Conservation (phyloP, 2,113 vertebrate species). For the Ailurus styani region DNA sequence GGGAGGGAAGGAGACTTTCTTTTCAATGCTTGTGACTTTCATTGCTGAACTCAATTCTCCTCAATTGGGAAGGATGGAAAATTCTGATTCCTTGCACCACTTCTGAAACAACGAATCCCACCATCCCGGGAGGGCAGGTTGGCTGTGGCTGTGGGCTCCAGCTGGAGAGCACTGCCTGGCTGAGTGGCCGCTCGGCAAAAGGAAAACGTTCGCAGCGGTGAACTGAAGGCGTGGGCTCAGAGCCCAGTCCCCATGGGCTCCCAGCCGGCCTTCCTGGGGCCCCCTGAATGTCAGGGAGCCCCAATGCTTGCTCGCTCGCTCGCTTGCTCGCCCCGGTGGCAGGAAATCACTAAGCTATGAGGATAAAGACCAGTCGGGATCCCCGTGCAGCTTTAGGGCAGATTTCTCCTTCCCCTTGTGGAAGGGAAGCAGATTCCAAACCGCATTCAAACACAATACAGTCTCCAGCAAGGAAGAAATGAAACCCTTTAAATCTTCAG, state of each 20-base stretch:
- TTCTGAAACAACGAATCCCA: background rate
- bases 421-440: conserved; percentile 34
- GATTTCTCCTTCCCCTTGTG: background rate
- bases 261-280: conserved; percentile 42
- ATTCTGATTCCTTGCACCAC: conserved; percentile 19
- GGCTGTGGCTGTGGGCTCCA: background rate
- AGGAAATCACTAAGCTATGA: conserved; percentile 65
- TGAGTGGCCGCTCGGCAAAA: background rate
- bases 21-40: conserved; percentile 33
- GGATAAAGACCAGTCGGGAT: background rate
- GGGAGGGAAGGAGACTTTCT: background rate
- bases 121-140: background rate
- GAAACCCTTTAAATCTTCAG: conserved; percentile 45
- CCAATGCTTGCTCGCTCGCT: background rate
- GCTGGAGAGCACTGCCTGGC: background rate
- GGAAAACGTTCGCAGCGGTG: background rate
- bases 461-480: conserved; percentile 40
- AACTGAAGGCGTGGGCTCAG: background rate
- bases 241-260: background rate
- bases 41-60: background rate
- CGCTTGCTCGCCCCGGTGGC: background rate
- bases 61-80: background rate
- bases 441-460: background rate
- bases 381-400: background rate
- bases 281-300: conserved; percentile 51